A percentile compares a stretch with the other conserved stretches of the same genome.
Conservation (phyloP, 2,888 invertebrate genomes). For the Eubasilissa splendida region DNA sequence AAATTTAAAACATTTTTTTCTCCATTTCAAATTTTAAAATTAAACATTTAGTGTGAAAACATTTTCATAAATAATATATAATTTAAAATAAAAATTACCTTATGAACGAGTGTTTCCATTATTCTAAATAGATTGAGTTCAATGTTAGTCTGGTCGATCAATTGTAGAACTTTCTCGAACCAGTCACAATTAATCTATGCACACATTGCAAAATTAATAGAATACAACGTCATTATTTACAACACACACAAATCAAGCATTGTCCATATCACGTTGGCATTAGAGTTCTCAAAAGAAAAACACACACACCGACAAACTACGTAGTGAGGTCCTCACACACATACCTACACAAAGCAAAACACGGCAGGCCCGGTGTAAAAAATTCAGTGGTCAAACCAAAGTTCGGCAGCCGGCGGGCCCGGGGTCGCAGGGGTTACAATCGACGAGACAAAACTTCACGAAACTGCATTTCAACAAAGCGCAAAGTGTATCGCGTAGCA, state of each 20-base stretch:
- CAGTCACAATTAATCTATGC: background rate
- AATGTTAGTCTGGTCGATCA: background rate
- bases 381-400: too few relatives aligned
- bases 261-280: background rate
- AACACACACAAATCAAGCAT: background rate
- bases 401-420: too few relatives aligned
- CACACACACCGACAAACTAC: too few relatives aligned
- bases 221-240: background rate
- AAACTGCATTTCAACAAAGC: background rate
- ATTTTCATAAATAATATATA: background rate
- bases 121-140: background rate
- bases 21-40: too few relatives aligned
- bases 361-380: too few relatives aligned
- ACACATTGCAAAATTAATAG: background rate
- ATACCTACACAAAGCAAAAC: too few relatives aligned
- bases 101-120: background rate
- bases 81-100: background rate
- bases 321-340: too few relatives aligned
- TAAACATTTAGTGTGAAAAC: background rate
- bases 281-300: too few relatives aligned
- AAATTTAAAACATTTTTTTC: too few relatives aligned
- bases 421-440: background rate
- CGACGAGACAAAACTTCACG: background rate
- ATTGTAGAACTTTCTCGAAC: background rate
- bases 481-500: constrained; percentile 8